A percentile compares a stretch with the other conserved stretches of the same genome.
Conservation (phyloP, 2,888 invertebrate species). For the Chrysomela aeneicollis region DNA sequence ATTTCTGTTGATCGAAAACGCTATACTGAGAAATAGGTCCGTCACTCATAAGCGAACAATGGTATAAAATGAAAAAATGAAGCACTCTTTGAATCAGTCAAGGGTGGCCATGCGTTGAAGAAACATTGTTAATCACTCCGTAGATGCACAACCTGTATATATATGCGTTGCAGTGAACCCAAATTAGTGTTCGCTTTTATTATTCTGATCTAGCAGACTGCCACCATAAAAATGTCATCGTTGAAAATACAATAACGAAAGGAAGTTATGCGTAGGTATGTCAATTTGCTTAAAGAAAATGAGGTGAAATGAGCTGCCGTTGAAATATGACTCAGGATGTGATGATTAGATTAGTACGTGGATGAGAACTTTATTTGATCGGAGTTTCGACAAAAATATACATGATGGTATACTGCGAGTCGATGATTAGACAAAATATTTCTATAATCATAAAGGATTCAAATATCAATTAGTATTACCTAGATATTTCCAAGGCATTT, state of each 20-base stretch:
- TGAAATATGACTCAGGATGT: slow-evolving; percentile 6
- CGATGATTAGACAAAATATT: too few species aligned
- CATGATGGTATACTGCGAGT: too few species aligned
- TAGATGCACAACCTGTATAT: slow-evolving; percentile 48
- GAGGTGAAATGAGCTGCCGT: slow-evolving; percentile 1
- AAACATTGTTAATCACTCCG: slow-evolving; percentile 51
- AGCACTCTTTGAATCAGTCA: slow-evolving; percentile 48
- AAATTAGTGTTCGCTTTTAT: slow-evolving; percentile 36
- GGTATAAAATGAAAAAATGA: slow-evolving; percentile 46
- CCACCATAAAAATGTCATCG: slow-evolving; percentile 35
- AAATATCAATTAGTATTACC: too few species aligned
- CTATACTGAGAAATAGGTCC: slow-evolving; percentile 17
- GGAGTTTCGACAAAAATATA: too few species aligned
- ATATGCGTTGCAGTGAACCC: slow-evolving; percentile 25
- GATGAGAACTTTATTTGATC: background rate
- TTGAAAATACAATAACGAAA: slow-evolving; percentile 28
- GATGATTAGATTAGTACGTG: background rate
- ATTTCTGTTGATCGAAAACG: too few species aligned
- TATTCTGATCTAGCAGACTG: slow-evolving; percentile 24
- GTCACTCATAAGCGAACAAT: slow-evolving; percentile 46
- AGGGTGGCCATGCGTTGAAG: slow-evolving; percentile 45
- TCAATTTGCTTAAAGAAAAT: slow-evolving; percentile 22
- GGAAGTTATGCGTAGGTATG: slow-evolving; percentile 26
- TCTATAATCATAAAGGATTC: too few species aligned
- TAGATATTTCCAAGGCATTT: too few species aligned